These are phyloP conservation scores for Balearica regulorum DNA, from an alignment of 2,797 vertebrate genomes.

Conservation along the genomic window DNA sequence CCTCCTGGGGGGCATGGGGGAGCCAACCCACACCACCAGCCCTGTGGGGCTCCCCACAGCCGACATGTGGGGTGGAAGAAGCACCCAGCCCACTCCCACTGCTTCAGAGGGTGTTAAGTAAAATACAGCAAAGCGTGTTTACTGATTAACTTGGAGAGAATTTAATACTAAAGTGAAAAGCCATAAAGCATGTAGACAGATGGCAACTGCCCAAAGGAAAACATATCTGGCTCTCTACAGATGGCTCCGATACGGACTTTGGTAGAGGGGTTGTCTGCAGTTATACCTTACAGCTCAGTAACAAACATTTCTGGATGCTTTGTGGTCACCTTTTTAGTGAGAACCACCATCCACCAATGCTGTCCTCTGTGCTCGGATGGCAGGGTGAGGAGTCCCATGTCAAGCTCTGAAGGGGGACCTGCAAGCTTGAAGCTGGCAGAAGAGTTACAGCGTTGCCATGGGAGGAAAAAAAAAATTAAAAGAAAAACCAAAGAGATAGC, in stretches of 20 bases:
- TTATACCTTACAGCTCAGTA: not conserved
- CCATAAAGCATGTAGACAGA: not conserved
- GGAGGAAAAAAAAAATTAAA: not conserved
- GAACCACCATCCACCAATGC: not conserved
- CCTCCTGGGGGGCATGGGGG: accelerated
- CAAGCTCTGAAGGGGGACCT: not conserved
- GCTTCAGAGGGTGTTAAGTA: not conserved
- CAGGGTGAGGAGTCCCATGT: not conserved
- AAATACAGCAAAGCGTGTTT: not conserved
- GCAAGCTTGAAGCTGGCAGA: not conserved
- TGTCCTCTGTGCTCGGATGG: accelerated
- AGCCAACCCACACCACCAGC: not conserved
- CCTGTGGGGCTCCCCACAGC: not conserved
- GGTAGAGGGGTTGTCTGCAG: not conserved
- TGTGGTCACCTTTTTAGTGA: not conserved
- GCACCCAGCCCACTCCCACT: accelerated
- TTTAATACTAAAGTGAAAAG: conserved; percentile 1
- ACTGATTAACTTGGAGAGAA: conserved; percentile 37
- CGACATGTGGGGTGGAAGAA: not conserved
- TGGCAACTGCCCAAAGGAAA: not conserved
- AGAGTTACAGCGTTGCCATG: not conserved
- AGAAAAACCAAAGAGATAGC: not conserved
- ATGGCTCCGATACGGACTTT: not conserved
- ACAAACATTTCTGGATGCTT: not conserved
- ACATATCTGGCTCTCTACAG: not conserved